Evolutionary conservation across 2,888 invertebrate genomes (phyloP).

Genomic region (Hypolimnas misippus): DNA sequence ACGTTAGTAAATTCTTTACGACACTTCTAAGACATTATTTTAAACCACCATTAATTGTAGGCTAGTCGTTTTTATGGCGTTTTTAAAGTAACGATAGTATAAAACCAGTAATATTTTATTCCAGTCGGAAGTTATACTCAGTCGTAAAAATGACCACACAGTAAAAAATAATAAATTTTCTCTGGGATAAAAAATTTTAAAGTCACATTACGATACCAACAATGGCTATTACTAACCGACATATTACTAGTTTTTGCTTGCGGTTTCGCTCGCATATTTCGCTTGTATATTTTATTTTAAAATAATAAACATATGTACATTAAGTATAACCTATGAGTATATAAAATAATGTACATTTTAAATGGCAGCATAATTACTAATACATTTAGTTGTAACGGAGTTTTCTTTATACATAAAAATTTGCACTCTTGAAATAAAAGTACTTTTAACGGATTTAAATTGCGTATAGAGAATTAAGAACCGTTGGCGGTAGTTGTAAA

Average conservation of each 20-base stretch:
- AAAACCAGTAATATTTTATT: constrained; percentile 20
- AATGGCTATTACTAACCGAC: neutral
- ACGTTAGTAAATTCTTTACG: constrained; percentile 8
- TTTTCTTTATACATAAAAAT: too few species aligned
- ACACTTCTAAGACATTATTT: constrained; percentile 4
- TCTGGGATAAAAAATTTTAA: constrained; percentile 11
- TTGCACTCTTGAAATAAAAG: too few species aligned
- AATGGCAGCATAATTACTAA: too few species aligned
- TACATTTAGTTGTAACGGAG: too few species aligned
- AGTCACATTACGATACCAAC: constrained; percentile 1
- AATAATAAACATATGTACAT: too few species aligned
- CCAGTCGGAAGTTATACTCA: constrained; percentile 24
- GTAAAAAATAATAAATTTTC: constrained; percentile 23
- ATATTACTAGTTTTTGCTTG: neutral
- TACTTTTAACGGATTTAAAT: too few species aligned
- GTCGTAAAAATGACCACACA: constrained; percentile 30
- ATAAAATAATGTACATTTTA: too few species aligned
- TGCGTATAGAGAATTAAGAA: too few species aligned
- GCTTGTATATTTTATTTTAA: too few species aligned
- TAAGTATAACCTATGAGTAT: too few species aligned
- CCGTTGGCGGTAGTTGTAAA: too few species aligned
- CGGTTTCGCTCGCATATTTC: neutral
- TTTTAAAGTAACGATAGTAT: constrained; percentile 12
- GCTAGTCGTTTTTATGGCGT: constrained; percentile 3
- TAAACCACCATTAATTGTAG: constrained; percentile 1